Evolutionary conservation across 2,888 invertebrate genomes (phyloP).

Genomic region (Apotomis turbidana): DNA sequence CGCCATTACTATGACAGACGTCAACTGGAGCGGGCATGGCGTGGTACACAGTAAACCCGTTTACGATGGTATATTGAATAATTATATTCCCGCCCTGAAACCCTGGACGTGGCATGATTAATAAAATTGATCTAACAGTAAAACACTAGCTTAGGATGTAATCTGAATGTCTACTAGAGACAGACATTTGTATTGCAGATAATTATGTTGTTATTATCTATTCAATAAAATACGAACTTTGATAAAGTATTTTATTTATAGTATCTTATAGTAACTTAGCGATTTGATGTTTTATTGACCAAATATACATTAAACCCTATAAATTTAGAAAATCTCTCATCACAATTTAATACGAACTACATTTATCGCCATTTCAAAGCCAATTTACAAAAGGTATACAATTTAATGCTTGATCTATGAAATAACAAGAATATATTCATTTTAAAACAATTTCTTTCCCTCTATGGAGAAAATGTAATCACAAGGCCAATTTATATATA

Average conservation of each 20-base stretch:
- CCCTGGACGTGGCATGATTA: no score
- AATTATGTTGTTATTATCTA: background rate
- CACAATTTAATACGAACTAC: conserved; percentile 37
- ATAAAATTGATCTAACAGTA: no score
- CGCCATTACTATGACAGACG: no score
- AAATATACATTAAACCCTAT: conserved; percentile 58
- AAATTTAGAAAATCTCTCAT: conserved; percentile 55
- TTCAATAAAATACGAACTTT: conserved; percentile 19
- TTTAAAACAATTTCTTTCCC: conserved; percentile 1
- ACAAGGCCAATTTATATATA: conserved; percentile 23
- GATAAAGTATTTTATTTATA: conserved; percentile 40
- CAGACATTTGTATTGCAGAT: no score
- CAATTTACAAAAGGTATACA: conserved; percentile 12
- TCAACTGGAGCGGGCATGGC: no score
- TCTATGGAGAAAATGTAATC: conserved; percentile 21
- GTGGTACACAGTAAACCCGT: no score
- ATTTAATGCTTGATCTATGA: conserved; percentile 13
- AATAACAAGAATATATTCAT: conserved; percentile 23
- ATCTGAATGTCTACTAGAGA: no score
- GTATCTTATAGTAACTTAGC: conserved; percentile 35
- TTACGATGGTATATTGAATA: no score
- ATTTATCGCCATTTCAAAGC: conserved; percentile 29
- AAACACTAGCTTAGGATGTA: no score
- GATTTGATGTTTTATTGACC: conserved; percentile 51
- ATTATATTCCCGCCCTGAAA: no score